Base-by-base conservation (phyloP, 2,113 vertebrate genomes). In the Marcusenius ussheri region DNA sequence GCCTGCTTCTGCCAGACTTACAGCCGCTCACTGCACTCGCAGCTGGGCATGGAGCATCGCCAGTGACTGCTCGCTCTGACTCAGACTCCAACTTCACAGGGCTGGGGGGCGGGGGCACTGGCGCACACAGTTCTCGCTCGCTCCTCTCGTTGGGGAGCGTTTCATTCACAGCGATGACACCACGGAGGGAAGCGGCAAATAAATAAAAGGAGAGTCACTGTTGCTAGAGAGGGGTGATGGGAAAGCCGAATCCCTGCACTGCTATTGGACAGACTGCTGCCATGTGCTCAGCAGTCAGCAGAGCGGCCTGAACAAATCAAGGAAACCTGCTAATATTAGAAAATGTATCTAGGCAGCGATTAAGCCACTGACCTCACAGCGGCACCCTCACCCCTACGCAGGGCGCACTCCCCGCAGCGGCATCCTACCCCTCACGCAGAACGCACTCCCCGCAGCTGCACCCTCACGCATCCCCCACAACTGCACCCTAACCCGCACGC, bases 291-390 rank as follows among this genome's bases (percentile, higher is more conserved):
- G 66, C 92, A 95, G 94, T 95, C 95, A 95, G 92, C 93, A 93
- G 93, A 94, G 94, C 95, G 94, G 94, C 95, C 88, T 90, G 92
- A 94, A 93, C 95, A 96, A 96, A 96, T 96, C 95, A 95, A 96
- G 94, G 93, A 96, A 96, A 95, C 47, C 94, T 95, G 95, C 95
- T 96, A 96, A 96, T 96, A 96, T 96, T 96, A 96, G 95, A 96
- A 96, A 96, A 96, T 95, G 95, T 96, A 95, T 95, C 95, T 92
- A 95, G 95, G 95, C 95, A 96, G 95, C 91, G 92, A 94, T 94
- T 93, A 95, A 94, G 94, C 91, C 83, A 90, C 90, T 89, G 94
- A 94, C 91, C 92, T 85, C 93, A 93, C 92, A 93, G 92, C 87
- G 89, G 31, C 90, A 90, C 89, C 49, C 91, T 91, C 91, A 74